Evolutionary conservation across 2,888 invertebrate genomes (phyloP).

Genomic region (Cryptus viduatorius): DNA sequence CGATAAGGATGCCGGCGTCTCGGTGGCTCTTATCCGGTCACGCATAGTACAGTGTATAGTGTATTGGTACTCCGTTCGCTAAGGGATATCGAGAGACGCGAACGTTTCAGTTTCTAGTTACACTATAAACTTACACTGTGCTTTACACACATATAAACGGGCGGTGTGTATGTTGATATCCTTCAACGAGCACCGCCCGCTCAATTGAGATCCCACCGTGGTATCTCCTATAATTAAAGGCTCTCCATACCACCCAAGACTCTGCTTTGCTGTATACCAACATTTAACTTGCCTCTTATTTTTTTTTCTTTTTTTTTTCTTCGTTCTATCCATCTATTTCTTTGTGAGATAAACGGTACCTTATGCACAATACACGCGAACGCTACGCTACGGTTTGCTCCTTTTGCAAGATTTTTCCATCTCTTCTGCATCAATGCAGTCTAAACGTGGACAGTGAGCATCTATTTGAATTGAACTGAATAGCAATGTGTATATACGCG

Average conservation of each 20-base stretch:
- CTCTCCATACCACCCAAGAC: constrained; percentile 61
- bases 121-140: constrained; percentile 31
- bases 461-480: constrained; percentile 52
- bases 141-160: not conserved
- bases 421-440: not conserved
- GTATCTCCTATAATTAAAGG: constrained; percentile 63
- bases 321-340: constrained; percentile 23
- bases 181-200: constrained; percentile 48
- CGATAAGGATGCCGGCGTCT: constrained; percentile 76
- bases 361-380: constrained; percentile 33
- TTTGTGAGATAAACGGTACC: constrained; percentile 58
- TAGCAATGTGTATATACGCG: constrained; percentile 10
- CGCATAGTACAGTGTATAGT: constrained; percentile 50
- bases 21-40: constrained; percentile 64
- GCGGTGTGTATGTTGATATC: constrained; percentile 30
- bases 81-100: constrained; percentile 51
- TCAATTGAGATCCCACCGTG: constrained; percentile 57
- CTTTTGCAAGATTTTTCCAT: constrained; percentile 21
- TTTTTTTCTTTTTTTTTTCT: constrained; percentile 23
- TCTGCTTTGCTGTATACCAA: constrained; percentile 33
- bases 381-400: constrained; percentile 25
- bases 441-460: constrained; percentile 43
- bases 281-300: constrained; percentile 6
- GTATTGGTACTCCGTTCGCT: constrained; percentile 52
- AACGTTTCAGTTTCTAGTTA: constrained; percentile 57